phyloP scores from a whole-genome alignment of 92 coral and sea anemone species.

The Paramuricea clavata region DNA sequence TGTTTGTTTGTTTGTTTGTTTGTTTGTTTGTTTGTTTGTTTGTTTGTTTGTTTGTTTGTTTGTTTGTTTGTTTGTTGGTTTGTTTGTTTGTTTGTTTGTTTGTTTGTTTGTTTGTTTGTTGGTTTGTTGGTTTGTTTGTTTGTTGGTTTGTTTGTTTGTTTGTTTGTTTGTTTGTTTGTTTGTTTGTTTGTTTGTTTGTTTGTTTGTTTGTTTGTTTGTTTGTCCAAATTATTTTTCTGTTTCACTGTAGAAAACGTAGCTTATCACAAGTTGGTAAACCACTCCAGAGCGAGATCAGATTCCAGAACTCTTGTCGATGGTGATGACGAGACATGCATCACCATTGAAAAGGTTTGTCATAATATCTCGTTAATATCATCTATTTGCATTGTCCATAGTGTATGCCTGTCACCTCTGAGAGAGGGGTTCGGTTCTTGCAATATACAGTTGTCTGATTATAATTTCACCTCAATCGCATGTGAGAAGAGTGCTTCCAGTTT shows the following conservation, averaged over 20 bases:
- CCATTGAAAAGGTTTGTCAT: not conserved
- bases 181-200: not conserved
- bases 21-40: not conserved
- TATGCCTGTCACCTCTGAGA: too few species aligned
- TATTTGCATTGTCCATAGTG: too few species aligned
- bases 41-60: too few species aligned
- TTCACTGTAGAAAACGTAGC: slow-evolving; percentile 17
- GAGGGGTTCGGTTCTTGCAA: too few species aligned
- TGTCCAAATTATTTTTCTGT: not conserved
- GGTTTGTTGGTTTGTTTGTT: not conserved
- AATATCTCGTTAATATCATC: too few species aligned
- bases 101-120: too few species aligned
- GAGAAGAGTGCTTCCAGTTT: too few species aligned
- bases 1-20: not conserved
- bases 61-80: too few species aligned
- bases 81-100: too few species aligned
- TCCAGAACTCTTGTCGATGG: not conserved
- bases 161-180: not conserved
- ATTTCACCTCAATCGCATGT: too few species aligned
- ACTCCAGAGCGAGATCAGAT: not conserved
- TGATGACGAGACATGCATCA: not conserved
- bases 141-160: not conserved
- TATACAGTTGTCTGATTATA: too few species aligned
- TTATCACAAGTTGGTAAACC: not conserved
- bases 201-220: not conserved